Base-by-base conservation (phyloP, 2,888 invertebrate species). In the Serripes groenlandicus region DNA sequence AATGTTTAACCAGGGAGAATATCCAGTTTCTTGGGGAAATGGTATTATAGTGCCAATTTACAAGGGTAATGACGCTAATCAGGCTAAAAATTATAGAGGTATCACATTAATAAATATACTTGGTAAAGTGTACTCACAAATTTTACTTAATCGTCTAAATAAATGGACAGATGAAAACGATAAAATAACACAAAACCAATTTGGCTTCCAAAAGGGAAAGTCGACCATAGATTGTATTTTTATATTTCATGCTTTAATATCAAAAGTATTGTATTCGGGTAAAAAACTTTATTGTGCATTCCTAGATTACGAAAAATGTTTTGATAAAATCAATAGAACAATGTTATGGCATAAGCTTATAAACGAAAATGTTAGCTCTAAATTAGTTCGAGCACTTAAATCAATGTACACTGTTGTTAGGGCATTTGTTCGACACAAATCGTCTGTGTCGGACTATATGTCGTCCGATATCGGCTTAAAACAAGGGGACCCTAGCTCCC, bases 1-100 rank as follows among this genome's bases (percentile, higher is more conserved):
- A 7, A 37, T 75, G 15, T 64, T 42, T 42, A 23, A 54, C 9
- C 26, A 28, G 3, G 58, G n/a, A 18, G 58, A 54, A 56, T 75
- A 75, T 28, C 75, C 69, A 32, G 0, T 26, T 15, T 26, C 56
- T n/a, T 75, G 75, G 75, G 75, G 75, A 5, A 56, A 75, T 37
- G 68, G 75, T n/a, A 68, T 75, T 35, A 74, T 74, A 23, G 23
- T 34, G 5, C 64, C 64, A 11, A 74, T 62, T 30, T 75, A 52
- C 28, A 68, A 75, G 37, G 49, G 28, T 23, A 5, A 30, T 5
- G 30, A 28, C 60, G 9, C 28, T n/a, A n/a, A n/a, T n/a, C n/a
- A n/a, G n/a, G n/a, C n/a, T n/a, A n/a, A n/a, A n/a, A n/a, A n/a
- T n/a, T n/a, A n/a, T n/a, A n/a, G n/a, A n/a, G n/a, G 7, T 26